Conservation (phyloP, 2,113 vertebrate genomes). For the Siphamia tubifer region DNA sequence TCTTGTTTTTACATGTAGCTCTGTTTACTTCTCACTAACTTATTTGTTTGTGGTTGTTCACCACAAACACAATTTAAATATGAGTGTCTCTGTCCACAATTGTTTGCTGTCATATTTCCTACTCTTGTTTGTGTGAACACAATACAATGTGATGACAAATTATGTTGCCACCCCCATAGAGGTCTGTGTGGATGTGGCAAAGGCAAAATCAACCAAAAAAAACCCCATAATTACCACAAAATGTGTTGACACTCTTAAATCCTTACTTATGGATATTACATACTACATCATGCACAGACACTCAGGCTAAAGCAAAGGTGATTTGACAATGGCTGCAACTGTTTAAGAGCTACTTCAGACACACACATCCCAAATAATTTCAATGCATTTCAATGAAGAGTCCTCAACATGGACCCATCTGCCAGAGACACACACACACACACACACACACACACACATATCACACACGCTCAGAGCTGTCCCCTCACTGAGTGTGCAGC, state of each 20-base stretch:
- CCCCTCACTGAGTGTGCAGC: conserved; percentile 16
- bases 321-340: conserved; percentile 23
- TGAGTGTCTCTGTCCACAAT: conserved; percentile 44
- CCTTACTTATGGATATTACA: conserved; percentile 60
- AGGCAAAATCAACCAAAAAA: conserved; percentile 25
- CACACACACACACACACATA: conserved; percentile 8
- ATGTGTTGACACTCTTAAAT: conserved; percentile 43
- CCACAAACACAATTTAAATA: too few relatives aligned
- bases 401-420: conserved; percentile 56
- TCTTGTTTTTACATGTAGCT: background rate
- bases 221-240: conserved; percentile 61
- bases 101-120: conserved; percentile 54
- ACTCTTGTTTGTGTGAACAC: conserved; percentile 33
- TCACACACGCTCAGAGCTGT: conserved; percentile 10
- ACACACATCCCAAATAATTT: conserved; percentile 55
- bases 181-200: background rate
- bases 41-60: conserved; percentile 18
- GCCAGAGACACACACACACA: conserved; percentile 34
- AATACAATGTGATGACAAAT: conserved; percentile 37
- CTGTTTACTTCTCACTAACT: conserved; percentile 7
- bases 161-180: background rate
- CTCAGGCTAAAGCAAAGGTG: conserved; percentile 9
- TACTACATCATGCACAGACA: conserved; percentile 23
- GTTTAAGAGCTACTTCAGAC: conserved; percentile 65
- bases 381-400: conserved; percentile 70